Percentiles rank a stretch among this genome's conserved stretches.
These are phyloP conservation scores for Zaprionus davidi DNA, from an alignment of 1,140 invertebrate genomes.

Conservation along the genomic window DNA sequence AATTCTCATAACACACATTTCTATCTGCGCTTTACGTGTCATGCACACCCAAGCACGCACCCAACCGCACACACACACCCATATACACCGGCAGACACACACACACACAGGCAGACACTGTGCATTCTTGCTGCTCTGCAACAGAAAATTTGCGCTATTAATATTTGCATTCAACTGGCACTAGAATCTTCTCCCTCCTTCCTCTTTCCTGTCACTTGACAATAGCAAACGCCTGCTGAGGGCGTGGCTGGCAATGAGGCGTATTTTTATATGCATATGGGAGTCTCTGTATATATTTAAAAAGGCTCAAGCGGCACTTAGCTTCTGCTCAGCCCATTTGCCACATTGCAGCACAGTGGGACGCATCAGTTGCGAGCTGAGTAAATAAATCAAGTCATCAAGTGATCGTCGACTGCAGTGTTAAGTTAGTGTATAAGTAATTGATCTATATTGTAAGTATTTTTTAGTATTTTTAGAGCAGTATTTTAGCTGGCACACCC, in stretches of 20 bases:
- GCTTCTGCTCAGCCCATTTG: conserved; percentile 62
- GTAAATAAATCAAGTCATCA: background rate
- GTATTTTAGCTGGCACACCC: background rate
- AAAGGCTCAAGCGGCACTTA: conserved; percentile 78
- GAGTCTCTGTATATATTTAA: conserved; percentile 68
- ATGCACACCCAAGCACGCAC: conserved; percentile 9
- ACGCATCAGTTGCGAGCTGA: background rate
- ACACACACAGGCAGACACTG: conserved; percentile 15
- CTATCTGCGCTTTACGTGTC: conserved; percentile 12
- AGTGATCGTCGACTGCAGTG: too few species aligned
- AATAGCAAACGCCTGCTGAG: conserved; percentile 45
- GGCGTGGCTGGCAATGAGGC: conserved; percentile 52
- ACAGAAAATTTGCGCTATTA: conserved; percentile 79
- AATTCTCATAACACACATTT: conserved; percentile 15
- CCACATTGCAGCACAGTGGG: conserved; percentile 29
- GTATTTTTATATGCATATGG: conserved; percentile 51
- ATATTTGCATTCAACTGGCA: conserved; percentile 79
- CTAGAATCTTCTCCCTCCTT: background rate
- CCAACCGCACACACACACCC: background rate
- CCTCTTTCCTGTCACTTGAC: conserved; percentile 65
- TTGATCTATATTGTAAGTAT: background rate
- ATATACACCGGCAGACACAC: conserved; percentile 9
- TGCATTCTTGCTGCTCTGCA: too few species aligned
- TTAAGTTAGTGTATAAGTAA: too few species aligned
- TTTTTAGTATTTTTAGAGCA: background rate